Evolutionary conservation across 2,113 vertebrate genomes (phyloP).

Genomic region (Lasiurus cinereus): DNA sequence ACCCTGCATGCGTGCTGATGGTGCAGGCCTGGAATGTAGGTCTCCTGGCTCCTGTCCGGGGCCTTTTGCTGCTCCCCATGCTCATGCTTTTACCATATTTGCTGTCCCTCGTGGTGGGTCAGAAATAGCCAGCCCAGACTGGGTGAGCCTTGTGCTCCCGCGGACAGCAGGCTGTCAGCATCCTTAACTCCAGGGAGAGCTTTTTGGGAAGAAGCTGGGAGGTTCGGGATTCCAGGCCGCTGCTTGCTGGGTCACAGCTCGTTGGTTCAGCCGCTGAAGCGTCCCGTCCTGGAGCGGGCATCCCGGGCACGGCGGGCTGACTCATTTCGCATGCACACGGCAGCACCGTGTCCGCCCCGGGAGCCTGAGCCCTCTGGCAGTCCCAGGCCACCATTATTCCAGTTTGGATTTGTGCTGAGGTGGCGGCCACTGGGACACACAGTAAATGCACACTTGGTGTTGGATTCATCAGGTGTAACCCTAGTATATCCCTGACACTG

Average conservation of each 20-base stretch:
- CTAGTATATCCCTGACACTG: fast-evolving
- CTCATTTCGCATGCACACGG: neutral
- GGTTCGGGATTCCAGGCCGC: neutral
- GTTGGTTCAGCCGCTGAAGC: neutral
- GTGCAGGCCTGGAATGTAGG: neutral
- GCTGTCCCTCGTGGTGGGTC: neutral
- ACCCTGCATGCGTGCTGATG: fast-evolving
- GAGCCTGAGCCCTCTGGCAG: constrained; percentile 62
- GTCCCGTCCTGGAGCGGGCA: fast-evolving
- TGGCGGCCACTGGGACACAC: constrained; percentile 42
- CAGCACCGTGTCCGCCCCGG: neutral
- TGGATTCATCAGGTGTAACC: fast-evolving
- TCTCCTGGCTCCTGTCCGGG: neutral
- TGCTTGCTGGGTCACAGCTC: neutral
- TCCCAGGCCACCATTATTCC: neutral
- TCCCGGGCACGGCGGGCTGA: neutral
- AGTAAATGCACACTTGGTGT: neutral
- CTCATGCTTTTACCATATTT: constrained; percentile 72
- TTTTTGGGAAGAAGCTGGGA: neutral
- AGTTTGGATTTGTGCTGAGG: constrained; percentile 42
- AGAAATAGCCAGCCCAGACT: constrained; percentile 44
- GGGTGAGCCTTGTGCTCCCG: neutral
- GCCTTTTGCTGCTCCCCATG: neutral
- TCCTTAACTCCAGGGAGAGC: neutral
- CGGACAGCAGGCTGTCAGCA: neutral